These are phyloP conservation scores for Mythimna ferrago DNA, from an alignment of 2,888 invertebrate species.

Conservation along the genomic window DNA sequence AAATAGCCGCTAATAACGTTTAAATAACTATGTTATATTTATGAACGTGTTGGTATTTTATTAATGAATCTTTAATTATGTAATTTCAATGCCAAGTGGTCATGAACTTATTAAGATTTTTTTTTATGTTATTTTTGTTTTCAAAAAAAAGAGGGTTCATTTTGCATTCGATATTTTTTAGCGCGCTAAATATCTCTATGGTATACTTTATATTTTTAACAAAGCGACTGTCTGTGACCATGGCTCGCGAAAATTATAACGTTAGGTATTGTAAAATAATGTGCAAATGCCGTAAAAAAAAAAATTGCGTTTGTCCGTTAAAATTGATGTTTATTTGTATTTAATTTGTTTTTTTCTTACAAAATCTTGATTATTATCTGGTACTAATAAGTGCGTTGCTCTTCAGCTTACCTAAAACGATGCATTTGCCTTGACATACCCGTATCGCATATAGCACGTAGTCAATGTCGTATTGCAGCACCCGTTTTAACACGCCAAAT, in stretches of 20 bases:
- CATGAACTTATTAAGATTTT: slow-evolving; percentile 1
- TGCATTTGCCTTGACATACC: slow-evolving; percentile 60
- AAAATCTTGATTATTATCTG: neutral
- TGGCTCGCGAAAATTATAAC: neutral
- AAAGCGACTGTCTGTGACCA: neutral
- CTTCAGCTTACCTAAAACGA: slow-evolving; percentile 35
- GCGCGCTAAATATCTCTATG: neutral
- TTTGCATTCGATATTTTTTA: neutral
- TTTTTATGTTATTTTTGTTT: neutral
- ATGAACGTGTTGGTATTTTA: slow-evolving; percentile 42
- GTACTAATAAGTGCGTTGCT: slow-evolving; percentile 22
- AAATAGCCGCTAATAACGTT: slow-evolving; percentile 48
- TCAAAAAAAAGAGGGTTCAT: neutral
- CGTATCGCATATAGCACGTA: slow-evolving; percentile 59
- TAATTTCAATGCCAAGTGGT: slow-evolving; percentile 5
- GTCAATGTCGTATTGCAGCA: slow-evolving; percentile 73
- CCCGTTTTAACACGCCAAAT: slow-evolving; percentile 65
- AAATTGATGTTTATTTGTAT: neutral
- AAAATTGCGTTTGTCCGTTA: neutral
- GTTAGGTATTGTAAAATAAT: neutral
- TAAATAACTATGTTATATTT: slow-evolving; percentile 36
- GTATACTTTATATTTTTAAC: neutral
- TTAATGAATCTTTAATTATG: slow-evolving; percentile 29
- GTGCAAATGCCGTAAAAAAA: neutral
- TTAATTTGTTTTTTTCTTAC: neutral